These are phyloP conservation scores for Halictus quadricinctus DNA, from an alignment of 2,888 invertebrate genomes.

Conservation along the genomic window DNA sequence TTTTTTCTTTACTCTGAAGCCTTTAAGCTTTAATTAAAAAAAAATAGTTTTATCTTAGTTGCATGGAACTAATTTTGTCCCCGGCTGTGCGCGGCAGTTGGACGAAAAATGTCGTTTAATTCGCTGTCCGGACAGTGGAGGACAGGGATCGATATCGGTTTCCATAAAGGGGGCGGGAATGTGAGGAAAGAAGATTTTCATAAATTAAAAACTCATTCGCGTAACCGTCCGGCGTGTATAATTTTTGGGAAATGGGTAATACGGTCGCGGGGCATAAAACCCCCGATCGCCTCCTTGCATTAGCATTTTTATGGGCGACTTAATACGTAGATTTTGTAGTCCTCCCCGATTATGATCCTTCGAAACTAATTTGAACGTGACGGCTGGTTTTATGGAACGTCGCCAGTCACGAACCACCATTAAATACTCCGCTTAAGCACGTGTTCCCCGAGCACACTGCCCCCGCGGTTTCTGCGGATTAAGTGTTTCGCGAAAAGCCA, in stretches of 20 bases:
- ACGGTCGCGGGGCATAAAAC: slow-evolving; percentile 34
- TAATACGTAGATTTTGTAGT: slow-evolving; percentile 53
- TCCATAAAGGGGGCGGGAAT: neutral
- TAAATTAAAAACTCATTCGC: slow-evolving; percentile 56
- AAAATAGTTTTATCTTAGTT: too few relatives aligned
- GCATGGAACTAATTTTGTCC: too few relatives aligned
- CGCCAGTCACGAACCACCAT: slow-evolving; percentile 51
- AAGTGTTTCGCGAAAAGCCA: slow-evolving; percentile 23
- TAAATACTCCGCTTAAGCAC: slow-evolving; percentile 44
- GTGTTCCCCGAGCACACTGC: slow-evolving; percentile 27
- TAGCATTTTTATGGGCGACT: slow-evolving; percentile 58
- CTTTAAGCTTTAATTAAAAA: neutral
- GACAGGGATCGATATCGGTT: neutral
- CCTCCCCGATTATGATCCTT: slow-evolving; percentile 54
- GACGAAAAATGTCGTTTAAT: slow-evolving; percentile 14
- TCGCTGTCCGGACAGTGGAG: neutral
- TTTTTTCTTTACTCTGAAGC: too few relatives aligned
- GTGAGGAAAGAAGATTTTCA: slow-evolving; percentile 47
- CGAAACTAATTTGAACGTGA: slow-evolving; percentile 58
- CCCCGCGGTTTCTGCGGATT: slow-evolving; percentile 28
- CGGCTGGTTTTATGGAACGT: slow-evolving; percentile 48
- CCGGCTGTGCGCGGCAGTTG: too few relatives aligned
- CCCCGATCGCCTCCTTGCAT: slow-evolving; percentile 44
- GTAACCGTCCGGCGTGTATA: slow-evolving; percentile 40
- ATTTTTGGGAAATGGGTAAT: slow-evolving; percentile 47